Percentiles rank a stretch among this genome's conserved stretches.
These are phyloP conservation scores for Diploptera punctata DNA, from an alignment of 2,888 invertebrate genomes.

Conservation along the genomic window DNA sequence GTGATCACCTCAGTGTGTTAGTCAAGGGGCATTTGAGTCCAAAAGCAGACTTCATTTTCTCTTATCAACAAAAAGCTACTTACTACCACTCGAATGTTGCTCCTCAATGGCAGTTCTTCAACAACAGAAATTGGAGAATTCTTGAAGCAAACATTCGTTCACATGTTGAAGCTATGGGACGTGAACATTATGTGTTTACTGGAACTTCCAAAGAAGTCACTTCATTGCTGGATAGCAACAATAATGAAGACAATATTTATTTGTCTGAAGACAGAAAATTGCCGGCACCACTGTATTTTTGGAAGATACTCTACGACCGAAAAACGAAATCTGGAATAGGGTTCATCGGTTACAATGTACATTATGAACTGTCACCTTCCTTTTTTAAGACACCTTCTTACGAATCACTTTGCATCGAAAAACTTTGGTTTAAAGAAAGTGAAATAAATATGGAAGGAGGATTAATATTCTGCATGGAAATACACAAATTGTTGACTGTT, in stretches of 20 bases:
- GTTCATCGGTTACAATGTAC: not conserved
- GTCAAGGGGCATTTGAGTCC: not conserved
- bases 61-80: not conserved
- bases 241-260: not conserved
- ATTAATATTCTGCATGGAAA: not conserved
- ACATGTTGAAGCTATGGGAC: not conserved
- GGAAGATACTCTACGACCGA: not conserved
- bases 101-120: conserved; percentile 5
- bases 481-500: not conserved
- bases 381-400: not conserved
- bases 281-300: not conserved
- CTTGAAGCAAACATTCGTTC: not conserved
- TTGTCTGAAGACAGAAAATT: not conserved
- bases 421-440: not conserved
- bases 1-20: too few relatives aligned
- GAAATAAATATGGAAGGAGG: not conserved
- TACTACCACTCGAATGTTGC: not conserved
- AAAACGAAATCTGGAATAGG: not conserved
- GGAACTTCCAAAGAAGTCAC: not conserved
- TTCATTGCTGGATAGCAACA: not conserved
- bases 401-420: not conserved
- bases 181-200: not conserved
- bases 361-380: not conserved
- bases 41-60: not conserved
- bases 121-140: not conserved